Base-by-base conservation (phyloP, 2,113 vertebrate genomes). In the Irena cyanogastra region DNA sequence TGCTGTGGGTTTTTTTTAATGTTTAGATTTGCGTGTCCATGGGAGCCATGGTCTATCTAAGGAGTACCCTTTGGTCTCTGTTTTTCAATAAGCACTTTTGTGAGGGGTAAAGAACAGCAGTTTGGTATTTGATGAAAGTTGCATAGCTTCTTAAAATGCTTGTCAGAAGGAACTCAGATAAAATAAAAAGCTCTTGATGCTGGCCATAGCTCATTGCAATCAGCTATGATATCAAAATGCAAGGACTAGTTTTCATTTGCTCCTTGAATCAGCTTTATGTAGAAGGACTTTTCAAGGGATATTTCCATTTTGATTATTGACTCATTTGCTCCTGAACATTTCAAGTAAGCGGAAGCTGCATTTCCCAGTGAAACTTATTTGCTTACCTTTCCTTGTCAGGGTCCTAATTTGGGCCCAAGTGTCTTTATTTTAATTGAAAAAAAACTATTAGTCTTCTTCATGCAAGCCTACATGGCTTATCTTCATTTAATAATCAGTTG, bases 401-500 rank as follows among this genome's bases (percentile, higher is more conserved):
- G 11, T 54, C 94, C 94, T 95, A 82, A 96, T 78, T 86, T 90
- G 71, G 41, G 88, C 75, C 60, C 88, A 75, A 92, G 82, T 64
- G 81, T 80, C 87, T 94, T 86, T 54, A 84, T 64, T 95, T 94
- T 94, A 94, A 91, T 52, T 84, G 53, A 83, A 82, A 68, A 68
- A 83, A 81, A 24, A 28, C 47, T 91, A 93, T 71, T 37, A 82
- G 41, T 89, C 66, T 63, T 50, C 72, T 63, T 93, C 53, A 84
- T 60, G 57, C 52, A 89, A 85, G 50, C 35, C 37, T 84, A 75
- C 13, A 35, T 53, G 78, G 27, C 75, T 94, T 97, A 95, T 96
- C 80, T 94, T 95, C 94, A 90, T 94, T 91, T 90, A 90, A 96
- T 89, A 90, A 93, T 78, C n/a, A 57, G 85, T 53, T 72, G 59